Conservation (phyloP, 2,888 invertebrate species). For the Creontiades dilutus region DNA sequence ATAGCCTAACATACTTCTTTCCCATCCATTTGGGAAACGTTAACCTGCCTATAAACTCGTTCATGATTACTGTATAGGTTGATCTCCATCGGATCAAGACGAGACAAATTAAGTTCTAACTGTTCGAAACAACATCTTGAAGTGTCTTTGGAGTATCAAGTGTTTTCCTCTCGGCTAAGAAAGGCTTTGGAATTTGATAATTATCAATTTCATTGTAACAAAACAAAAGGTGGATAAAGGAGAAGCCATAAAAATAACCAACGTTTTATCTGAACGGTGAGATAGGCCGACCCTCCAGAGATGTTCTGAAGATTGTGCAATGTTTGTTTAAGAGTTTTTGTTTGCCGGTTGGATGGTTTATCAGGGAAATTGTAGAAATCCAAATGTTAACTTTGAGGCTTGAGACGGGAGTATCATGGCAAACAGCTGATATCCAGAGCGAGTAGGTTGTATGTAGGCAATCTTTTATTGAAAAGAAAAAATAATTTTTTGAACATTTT, state of each 20-base stretch:
- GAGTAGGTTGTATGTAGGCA: slow-evolving; percentile 58
- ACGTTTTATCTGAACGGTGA: slow-evolving; percentile 44
- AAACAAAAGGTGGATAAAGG: slow-evolving; percentile 52
- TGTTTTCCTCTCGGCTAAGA: too few relatives aligned
- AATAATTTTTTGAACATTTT: too few relatives aligned
- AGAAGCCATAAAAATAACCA: slow-evolving; percentile 57
- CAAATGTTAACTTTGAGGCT: slow-evolving; percentile 70
- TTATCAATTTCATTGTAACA: slow-evolving; percentile 63
- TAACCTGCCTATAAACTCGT: too few relatives aligned
- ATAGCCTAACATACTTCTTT: too few relatives aligned
- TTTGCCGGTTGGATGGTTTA: slow-evolving; percentile 70
- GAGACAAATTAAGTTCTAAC: too few relatives aligned
- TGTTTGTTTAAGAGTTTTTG: slow-evolving; percentile 70
- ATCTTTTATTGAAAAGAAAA: background rate
- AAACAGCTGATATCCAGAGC: slow-evolving; percentile 47
- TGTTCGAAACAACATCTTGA: background rate
- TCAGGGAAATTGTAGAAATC: slow-evolving; percentile 74
- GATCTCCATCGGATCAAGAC: too few relatives aligned
- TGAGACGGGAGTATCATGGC: slow-evolving; percentile 45
- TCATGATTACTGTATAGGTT: too few relatives aligned
- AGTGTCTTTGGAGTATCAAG: background rate
- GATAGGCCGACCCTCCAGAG: slow-evolving; percentile 44
- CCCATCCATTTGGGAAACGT: too few relatives aligned
- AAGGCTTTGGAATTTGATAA: background rate
- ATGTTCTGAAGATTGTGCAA: slow-evolving; percentile 72